Conservation (phyloP, 2,113 vertebrate species). For the Myiagra hebetior region DNA sequence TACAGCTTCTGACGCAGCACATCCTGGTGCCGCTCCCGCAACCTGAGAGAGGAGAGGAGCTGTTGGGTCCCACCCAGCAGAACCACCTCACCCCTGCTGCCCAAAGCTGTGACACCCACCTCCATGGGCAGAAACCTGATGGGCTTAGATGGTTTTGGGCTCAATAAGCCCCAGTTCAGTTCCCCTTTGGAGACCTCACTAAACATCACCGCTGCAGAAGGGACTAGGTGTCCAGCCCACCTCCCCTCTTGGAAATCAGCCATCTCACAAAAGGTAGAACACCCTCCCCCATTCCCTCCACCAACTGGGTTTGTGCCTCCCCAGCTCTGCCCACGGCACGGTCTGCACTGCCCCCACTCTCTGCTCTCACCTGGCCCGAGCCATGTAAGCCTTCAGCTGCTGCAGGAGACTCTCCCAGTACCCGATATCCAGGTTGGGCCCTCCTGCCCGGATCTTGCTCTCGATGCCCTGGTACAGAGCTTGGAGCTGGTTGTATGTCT, state of each 20-base stretch:
- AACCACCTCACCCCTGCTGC: background rate
- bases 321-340: rapidly evolving
- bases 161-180: background rate
- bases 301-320: background rate
- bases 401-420: conserved; percentile 98
- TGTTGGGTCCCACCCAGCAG: rapidly evolving
- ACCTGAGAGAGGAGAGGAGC: conserved; percentile 56
- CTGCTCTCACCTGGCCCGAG: conserved; percentile 84
- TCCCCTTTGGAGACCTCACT: background rate
- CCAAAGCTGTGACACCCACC: background rate
- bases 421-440: conserved; percentile 94
- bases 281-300: too few relatives aligned
- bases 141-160: background rate
- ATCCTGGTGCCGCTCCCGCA: conserved; percentile 95
- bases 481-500: conserved; percentile 95
- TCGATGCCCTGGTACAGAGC: conserved; percentile 93
- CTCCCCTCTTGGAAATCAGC: background rate
- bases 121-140: background rate
- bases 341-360: background rate
- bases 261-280: background rate
- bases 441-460: conserved; percentile 87
- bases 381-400: conserved; percentile 95
- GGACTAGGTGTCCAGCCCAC: background rate
- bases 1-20: conserved; percentile 95
- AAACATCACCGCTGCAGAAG: background rate